Conservation (phyloP, 2,113 vertebrate genomes). For the Progne subis region DNA sequence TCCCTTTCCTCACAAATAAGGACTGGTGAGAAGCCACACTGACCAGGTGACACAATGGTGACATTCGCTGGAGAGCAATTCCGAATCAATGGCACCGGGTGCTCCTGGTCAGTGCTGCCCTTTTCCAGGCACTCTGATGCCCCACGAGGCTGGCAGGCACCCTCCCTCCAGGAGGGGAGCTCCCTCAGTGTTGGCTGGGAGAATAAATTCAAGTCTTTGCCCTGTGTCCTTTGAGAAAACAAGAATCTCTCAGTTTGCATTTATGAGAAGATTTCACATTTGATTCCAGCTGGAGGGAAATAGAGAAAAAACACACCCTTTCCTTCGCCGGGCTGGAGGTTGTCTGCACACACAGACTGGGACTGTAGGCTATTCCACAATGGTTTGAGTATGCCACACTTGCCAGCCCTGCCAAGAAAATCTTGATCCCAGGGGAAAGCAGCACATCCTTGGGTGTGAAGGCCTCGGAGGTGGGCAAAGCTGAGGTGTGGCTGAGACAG, state of each 20-base stretch:
- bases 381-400: not conserved
- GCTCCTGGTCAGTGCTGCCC: not conserved
- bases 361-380: not conserved
- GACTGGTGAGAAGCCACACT: not conserved
- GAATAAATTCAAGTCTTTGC: constrained; percentile 63
- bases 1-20: not conserved
- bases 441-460: not conserved
- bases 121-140: constrained; percentile 33
- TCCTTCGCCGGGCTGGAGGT: constrained; percentile 12
- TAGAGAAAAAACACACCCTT: constrained; percentile 29
- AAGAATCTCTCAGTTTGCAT: constrained; percentile 73
- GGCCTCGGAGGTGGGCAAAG: not conserved
- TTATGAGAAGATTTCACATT: constrained; percentile 68
- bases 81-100: fast-evolving
- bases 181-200: constrained; percentile 57
- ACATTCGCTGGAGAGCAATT: not conserved
- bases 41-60: not conserved
- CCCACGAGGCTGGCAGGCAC: constrained; percentile 27
- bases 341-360: not conserved
- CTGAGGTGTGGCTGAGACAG: not conserved
- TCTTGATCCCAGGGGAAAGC: not conserved
- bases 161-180: constrained; percentile 52
- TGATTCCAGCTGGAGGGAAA: constrained; percentile 67
- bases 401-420: not conserved
- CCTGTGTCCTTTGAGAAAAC: constrained; percentile 68